Evolutionary conservation across 2,888 invertebrate species (phyloP), one percentile per base, ranked within the genome.

Genomic region (Polietes domitor): DNA sequence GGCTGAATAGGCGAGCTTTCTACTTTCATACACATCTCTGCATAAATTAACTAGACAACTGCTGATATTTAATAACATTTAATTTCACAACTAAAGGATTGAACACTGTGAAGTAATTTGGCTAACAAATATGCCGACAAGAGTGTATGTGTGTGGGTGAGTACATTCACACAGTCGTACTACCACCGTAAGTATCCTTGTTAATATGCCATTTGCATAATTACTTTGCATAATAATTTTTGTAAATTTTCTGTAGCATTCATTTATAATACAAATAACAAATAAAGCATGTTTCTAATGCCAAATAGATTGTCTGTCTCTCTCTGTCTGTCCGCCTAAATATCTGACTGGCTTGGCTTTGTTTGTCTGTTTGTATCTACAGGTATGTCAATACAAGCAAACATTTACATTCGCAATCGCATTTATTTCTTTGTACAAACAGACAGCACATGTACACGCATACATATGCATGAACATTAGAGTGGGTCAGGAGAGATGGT

Each of bases 151-250:
- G 37, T 37, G 24, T 9, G n/a, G 17, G 24, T 9, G 12, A 9
- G 32, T 50, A 7, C 10, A 9, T 61, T n/a, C n/a, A n/a, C n/a
- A n/a, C n/a, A n/a, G n/a, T n/a, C n/a, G n/a, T n/a, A n/a, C n/a
- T n/a, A n/a, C n/a, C n/a, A n/a, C n/a, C 41, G 24, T 77, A 32
- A 28, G 77, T 70, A 73, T 50, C 26, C 72, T 73, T 84, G 78
- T 81, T 84, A 79, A 84, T 78, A 84, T 78, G 84, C 79, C 84
- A 84, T 79, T 84, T 81, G 79, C 78, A 84, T 84, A 84, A 84
- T 84, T 81, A 84, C 76, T 77, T 79, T 78, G 68, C 78, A 79
- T 81, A 81, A 84, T 84, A 81, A 84, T 84, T 84, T n/a, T 79
- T 84, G 17, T 32, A 68, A 84, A 84, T 72, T 76, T 79, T 53